phyloP scores from a whole-genome alignment of 2,797 vertebrate species.

The Chrosomus eos region DNA sequence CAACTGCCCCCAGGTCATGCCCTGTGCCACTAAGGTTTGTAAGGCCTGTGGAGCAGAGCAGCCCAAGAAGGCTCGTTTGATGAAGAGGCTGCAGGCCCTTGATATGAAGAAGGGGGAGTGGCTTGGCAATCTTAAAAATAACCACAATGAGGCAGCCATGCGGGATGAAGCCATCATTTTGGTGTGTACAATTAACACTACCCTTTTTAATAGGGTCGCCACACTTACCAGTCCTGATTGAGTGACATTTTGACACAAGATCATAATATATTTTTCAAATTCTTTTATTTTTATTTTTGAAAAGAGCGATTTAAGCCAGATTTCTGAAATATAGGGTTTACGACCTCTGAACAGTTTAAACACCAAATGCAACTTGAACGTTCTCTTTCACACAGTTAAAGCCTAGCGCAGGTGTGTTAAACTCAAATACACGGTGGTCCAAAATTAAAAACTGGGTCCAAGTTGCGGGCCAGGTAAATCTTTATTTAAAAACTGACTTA shows the following conservation, averaged over 20 bases:
- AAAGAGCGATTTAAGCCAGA: slow-evolving; percentile 1
- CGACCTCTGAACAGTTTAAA: no score
- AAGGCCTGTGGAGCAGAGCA: slow-evolving; percentile 2
- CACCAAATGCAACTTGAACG: no score
- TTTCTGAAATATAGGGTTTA: slow-evolving; percentile 5
- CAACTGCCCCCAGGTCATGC: slow-evolving; percentile 1
- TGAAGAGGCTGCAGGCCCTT: slow-evolving; percentile 7
- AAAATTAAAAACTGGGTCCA: no score
- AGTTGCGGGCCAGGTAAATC: no score
- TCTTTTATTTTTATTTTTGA: background rate
- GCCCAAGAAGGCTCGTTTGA: background rate
- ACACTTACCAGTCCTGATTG: slow-evolving; percentile 1
- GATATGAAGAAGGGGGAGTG: slow-evolving; percentile 1
- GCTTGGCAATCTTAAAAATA: background rate
- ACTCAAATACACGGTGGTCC: no score
- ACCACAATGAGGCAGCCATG: background rate
- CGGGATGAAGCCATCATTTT: background rate
- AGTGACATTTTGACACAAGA: background rate
- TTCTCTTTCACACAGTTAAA: no score
- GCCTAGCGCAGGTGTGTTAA: no score
- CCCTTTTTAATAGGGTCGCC: background rate
- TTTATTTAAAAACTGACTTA: no score
- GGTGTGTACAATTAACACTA: background rate
- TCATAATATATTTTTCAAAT: slow-evolving; percentile 1
- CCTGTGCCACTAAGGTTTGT: background rate